Percentiles rank a stretch among this genome's conserved stretches.
Evolutionary conservation across 2,113 vertebrate species (phyloP).

Genomic region (Accipiter virgatus): DNA sequence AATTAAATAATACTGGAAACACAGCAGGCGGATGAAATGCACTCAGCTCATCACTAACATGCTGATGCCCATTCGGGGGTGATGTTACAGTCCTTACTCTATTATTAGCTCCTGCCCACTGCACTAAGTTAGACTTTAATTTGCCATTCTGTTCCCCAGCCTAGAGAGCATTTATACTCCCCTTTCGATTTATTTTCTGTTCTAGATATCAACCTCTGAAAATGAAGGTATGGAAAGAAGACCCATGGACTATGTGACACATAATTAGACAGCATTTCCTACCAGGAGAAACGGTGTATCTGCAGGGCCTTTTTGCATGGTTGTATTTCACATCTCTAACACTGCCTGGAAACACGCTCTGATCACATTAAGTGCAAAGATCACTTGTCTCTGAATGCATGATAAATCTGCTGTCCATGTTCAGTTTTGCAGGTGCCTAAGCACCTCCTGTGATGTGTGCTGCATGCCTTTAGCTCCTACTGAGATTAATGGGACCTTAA

Average conservation of each 20-base stretch:
- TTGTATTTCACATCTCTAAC: neutral
- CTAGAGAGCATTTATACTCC: neutral
- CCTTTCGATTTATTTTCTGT: neutral
- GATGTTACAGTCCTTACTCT: neutral
- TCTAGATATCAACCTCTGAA: neutral
- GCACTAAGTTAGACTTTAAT: neutral
- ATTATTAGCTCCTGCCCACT: neutral
- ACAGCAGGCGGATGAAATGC: neutral
- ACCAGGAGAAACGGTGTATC: neutral
- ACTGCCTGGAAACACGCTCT: neutral
- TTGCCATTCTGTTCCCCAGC: neutral
- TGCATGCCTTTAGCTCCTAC: neutral
- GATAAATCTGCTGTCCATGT: neutral
- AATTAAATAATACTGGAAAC: neutral
- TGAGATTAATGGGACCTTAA: neutral
- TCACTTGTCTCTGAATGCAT: slow-evolving; percentile 21
- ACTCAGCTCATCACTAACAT: fast-evolving
- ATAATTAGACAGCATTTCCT: neutral
- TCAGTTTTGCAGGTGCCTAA: neutral
- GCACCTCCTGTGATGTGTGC: neutral
- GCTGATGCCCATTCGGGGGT: fast-evolving
- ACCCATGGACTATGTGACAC: neutral
- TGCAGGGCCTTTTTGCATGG: neutral
- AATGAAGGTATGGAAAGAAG: neutral
- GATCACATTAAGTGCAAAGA: neutral